Evolutionary conservation across 2,797 vertebrate species (phyloP).

Genomic region (Neoniphon sammara): DNA sequence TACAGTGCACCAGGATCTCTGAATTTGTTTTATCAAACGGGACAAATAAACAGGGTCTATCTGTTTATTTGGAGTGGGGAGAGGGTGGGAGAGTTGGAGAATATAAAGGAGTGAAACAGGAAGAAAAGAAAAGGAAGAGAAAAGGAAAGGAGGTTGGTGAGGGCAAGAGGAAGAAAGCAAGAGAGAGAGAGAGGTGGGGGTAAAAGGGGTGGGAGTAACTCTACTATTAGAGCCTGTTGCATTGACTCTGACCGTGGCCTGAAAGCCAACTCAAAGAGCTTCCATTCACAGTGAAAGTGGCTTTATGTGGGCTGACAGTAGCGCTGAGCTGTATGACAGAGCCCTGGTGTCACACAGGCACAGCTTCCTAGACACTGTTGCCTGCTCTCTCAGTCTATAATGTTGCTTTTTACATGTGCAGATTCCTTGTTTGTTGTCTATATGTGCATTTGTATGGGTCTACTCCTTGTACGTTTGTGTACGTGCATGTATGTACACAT

Average conservation of each 20-base stretch:
- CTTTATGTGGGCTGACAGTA: conserved; percentile 74
- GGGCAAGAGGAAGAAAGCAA: conserved; percentile 29
- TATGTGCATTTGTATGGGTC: background rate
- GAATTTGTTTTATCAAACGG: conserved; percentile 68
- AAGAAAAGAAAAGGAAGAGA: conserved; percentile 6
- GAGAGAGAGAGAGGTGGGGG: conserved; percentile 23
- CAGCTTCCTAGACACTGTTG: conserved; percentile 18
- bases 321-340: conserved; percentile 47
- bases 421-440: conserved; percentile 25
- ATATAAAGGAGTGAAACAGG: conserved; percentile 12
- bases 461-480: background rate
- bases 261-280: conserved; percentile 72
- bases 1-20: conserved; percentile 59
- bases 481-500: background rate
- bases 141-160: conserved; percentile 7
- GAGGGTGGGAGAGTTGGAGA: conserved; percentile 18
- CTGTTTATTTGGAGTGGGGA: conserved; percentile 63
- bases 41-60: conserved; percentile 72
- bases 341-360: conserved; percentile 50
- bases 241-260: conserved; percentile 61
- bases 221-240: conserved; percentile 62
- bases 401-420: conserved; percentile 10
- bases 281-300: conserved; percentile 82
- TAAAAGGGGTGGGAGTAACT: conserved; percentile 57
- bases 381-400: conserved; percentile 20